Conservation (phyloP, 2,113 vertebrate species). For the Drymodes brunneopygia region DNA sequence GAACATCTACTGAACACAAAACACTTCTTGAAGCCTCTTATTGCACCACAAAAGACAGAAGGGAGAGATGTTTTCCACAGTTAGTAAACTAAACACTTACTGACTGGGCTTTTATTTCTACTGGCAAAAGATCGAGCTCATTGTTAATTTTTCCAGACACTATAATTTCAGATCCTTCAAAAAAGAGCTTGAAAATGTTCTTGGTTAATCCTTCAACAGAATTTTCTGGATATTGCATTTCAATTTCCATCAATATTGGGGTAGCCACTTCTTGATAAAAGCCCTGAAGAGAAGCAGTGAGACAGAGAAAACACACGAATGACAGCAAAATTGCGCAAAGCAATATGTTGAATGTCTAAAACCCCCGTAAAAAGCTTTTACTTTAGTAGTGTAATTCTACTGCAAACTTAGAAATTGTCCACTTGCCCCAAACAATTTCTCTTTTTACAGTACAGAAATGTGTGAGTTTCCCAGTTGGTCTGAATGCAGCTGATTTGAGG, state of each 20-base stretch:
- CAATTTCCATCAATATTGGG: conserved; percentile 78
- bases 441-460: background rate
- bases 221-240: conserved; percentile 80
- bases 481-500: background rate
- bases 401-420: background rate
- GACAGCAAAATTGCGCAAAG: background rate
- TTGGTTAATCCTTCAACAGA: conserved; percentile 74
- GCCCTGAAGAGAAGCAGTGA: conserved; percentile 64
- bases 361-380: background rate
- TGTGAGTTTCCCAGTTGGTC: background rate
- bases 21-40: background rate
- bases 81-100: conserved; percentile 69
- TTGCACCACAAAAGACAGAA: background rate
- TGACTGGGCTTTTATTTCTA: conserved; percentile 77
- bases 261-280: conserved; percentile 89
- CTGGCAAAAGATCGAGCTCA: conserved; percentile 68
- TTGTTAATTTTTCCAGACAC: conserved; percentile 81
- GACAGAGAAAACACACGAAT: background rate
- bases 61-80: background rate
- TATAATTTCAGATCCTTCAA: conserved; percentile 86
- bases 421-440: background rate
- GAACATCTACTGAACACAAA: background rate
- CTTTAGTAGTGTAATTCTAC: background rate
- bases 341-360: background rate
- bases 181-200: conserved; percentile 78